Conservation (phyloP, 2,113 vertebrate species). For the Merops nubicus region DNA sequence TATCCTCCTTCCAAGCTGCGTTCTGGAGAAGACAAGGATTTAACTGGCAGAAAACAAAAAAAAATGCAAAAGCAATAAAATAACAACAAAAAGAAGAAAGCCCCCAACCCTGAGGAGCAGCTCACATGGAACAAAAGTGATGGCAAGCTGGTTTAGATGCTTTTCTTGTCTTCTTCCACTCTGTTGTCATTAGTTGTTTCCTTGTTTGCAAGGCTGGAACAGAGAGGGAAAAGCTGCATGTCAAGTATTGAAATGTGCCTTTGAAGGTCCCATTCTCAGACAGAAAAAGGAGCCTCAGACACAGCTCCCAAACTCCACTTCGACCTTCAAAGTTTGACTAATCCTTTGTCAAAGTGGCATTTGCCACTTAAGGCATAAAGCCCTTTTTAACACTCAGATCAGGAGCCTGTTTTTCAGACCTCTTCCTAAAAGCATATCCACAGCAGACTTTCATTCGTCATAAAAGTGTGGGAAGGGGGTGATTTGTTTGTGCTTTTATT, state of each 20-base stretch:
- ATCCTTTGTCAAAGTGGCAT: conserved; percentile 37
- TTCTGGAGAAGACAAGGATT: neutral
- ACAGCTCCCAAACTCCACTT: neutral
- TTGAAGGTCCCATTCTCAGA: conserved; percentile 50
- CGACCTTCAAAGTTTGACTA: conserved; percentile 43
- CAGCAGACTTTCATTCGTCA: neutral
- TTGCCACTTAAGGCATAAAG: conserved; percentile 36
- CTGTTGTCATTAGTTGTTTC: conserved; percentile 2
- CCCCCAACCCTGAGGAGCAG: neutral
- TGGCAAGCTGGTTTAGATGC: neutral
- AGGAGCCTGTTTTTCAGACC: conserved; percentile 21
- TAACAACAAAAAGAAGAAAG: neutral
- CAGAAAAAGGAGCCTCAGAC: conserved; percentile 36
- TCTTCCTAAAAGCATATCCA: conserved; percentile 10
- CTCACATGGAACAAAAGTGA: neutral
- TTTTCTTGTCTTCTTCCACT: conserved; percentile 19
- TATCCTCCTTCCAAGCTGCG: neutral
- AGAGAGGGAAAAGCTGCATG: neutral
- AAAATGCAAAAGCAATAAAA: conserved; percentile 3
- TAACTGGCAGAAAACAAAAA: neutral
- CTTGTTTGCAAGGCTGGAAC: conserved; percentile 14
- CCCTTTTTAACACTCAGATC: neutral
- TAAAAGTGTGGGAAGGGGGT: conserved; percentile 5
- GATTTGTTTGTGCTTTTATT: conserved; percentile 13
- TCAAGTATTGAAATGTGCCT: conserved; percentile 36